Evolutionary conservation across 1,140 invertebrate genomes (phyloP).

Genomic region (Philaenus spumarius): DNA sequence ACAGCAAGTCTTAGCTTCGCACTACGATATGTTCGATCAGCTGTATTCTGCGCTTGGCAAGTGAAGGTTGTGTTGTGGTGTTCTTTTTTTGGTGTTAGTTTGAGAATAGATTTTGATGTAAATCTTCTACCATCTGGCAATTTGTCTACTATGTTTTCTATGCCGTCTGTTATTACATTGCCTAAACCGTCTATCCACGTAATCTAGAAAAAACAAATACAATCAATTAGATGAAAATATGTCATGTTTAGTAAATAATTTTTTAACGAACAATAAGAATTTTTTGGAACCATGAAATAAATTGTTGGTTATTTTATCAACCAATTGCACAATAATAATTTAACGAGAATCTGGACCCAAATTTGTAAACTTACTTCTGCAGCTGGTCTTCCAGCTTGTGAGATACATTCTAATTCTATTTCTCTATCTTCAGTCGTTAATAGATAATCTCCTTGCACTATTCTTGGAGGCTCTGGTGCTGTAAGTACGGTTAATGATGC

Average conservation of each 20-base stretch:
- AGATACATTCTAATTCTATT: constrained; percentile 84
- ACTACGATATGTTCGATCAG: constrained; percentile 69
- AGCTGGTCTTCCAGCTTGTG: constrained; percentile 82
- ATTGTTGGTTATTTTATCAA: too few relatives aligned
- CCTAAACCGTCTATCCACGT: constrained; percentile 83
- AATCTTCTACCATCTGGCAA: constrained; percentile 69
- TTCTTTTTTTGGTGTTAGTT: constrained; percentile 71
- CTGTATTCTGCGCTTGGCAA: constrained; percentile 84
- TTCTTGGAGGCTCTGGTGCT: constrained; percentile 81
- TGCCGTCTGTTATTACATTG: constrained; percentile 63
- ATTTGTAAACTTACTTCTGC: constrained; percentile 61
- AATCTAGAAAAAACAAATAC: constrained; percentile 53
- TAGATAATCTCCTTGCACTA: constrained; percentile 73
- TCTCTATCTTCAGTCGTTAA: constrained; percentile 81
- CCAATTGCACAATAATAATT: neutral
- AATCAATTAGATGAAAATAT: too few relatives aligned
- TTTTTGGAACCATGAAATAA: too few relatives aligned
- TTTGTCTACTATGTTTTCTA: constrained; percentile 64
- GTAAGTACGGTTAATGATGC: constrained; percentile 80
- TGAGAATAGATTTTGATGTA: constrained; percentile 77
- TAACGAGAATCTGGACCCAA: neutral
- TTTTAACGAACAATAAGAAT: too few relatives aligned
- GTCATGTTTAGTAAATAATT: too few relatives aligned
- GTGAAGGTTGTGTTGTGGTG: constrained; percentile 88
- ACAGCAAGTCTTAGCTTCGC: constrained; percentile 72